Evolutionary conservation across 2,888 invertebrate species (phyloP).

Genomic region (Mayetiola destructor): DNA sequence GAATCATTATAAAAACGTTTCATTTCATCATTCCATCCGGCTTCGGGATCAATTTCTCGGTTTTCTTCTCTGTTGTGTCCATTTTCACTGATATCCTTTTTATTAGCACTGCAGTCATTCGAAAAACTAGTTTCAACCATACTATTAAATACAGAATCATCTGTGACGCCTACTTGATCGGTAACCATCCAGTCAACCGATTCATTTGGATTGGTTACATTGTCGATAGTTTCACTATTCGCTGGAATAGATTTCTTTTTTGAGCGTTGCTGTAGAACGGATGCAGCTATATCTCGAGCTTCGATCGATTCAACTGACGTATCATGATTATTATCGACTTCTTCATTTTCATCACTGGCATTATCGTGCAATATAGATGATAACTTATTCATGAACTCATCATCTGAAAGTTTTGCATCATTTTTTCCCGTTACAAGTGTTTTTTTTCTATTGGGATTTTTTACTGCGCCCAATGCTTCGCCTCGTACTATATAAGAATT

Average conservation of each 20-base stretch:
- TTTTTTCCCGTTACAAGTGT: neutral
- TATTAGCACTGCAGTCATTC: neutral
- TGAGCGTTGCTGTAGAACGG: neutral
- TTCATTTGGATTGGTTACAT: neutral
- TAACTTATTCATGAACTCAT: constrained; percentile 1
- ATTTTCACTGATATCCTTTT: neutral
- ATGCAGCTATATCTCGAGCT: neutral
- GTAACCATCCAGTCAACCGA: constrained; percentile 3
- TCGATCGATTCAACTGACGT: neutral
- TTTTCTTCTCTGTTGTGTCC: neutral
- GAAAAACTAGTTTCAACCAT: neutral
- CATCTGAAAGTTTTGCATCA: neutral
- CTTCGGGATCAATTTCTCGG: constrained; percentile 18
- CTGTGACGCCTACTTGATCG: constrained; percentile 6
- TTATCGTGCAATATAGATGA: neutral
- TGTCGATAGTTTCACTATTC: neutral
- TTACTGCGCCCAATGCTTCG: neutral
- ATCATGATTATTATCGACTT: neutral
- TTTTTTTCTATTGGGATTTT: neutral
- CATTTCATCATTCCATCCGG: constrained; percentile 40
- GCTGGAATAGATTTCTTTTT: neutral
- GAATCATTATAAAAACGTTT: constrained; percentile 49
- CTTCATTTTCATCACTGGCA: neutral
- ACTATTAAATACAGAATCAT: neutral
- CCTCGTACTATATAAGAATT: neutral